Evolutionary conservation across 2,797 vertebrate species (phyloP), one percentile per base, ranked within the genome.

Genomic region (Sebastiscus tertius): DNA sequence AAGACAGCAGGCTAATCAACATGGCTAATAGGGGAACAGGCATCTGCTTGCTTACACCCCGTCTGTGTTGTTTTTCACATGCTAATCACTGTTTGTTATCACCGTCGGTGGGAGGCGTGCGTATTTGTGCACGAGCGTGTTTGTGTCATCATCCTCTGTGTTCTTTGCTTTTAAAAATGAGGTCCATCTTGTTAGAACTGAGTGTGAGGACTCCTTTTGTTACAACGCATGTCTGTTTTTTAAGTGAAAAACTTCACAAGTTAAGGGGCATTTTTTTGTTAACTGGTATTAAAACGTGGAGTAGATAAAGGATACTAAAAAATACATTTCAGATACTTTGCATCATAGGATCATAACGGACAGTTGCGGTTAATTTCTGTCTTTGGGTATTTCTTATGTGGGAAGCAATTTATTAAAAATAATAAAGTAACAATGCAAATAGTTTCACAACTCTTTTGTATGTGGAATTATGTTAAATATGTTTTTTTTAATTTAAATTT

Each of bases 31-130:
- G 89, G 83, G 90, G 90, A 92, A 87, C 84, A 87, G 88, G 89
- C 93, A 88, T 93, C 87, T 91, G 90, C 87, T 94, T 92, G 91
- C 89, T 93, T 89, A 89, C 87, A 92, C 90, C 70, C 88, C 73
- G 86, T 92, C 90, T 90, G 82, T 93, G 90, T 91, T 93, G 92
- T 94, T 93, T 93, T 94, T 93, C 93, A 92, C 88, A 94, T 94
- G 91, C 91, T 95, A 95, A 95, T 95, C 92, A 90, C 85, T 94
- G 91, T 94, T 93, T 95, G 91, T 95, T 94, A 93, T 93, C 92
- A 92, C 84, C 39, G 42, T 77, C 90, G 83, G 90, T 92, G 89
- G 93, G 94, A 92, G 90, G 93, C 87, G 87, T 88, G 82, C 9
- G 77, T 83, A 80, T 93, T 83, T 87, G 90, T 75, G 77, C 72